Conservation (phyloP, 2,888 invertebrate species). For the Lucinisca nassula region DNA sequence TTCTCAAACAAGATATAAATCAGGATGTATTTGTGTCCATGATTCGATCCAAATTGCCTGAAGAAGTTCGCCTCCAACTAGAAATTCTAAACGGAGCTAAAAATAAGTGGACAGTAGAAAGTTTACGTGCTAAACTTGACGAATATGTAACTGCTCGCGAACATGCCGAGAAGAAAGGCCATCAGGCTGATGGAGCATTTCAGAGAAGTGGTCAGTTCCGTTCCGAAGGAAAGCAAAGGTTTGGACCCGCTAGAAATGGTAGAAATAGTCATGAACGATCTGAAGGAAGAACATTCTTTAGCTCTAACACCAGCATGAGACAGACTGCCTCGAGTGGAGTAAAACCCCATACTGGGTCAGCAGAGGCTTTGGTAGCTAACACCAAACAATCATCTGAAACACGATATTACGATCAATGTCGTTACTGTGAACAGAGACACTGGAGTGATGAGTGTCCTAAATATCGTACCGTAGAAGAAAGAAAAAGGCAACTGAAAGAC, state of each 20-base stretch:
- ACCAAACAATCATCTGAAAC: neutral
- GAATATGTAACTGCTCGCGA: conserved; percentile 21
- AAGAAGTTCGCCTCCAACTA: conserved; percentile 3
- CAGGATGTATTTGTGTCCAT: conserved; percentile 28
- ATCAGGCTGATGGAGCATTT: neutral
- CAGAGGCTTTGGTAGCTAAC: neutral
- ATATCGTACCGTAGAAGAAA: neutral
- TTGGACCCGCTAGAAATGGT: neutral
- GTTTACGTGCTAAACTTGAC: neutral
- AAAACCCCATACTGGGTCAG: neutral
- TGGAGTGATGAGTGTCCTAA: conserved; percentile 21
- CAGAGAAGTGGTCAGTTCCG: neutral
- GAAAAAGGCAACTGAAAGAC: neutral
- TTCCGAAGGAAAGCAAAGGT: neutral
- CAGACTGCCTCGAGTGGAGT: neutral
- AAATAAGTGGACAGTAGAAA: conserved; percentile 18
- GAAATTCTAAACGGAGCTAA: conserved; percentile 15
- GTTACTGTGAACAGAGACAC: conserved; percentile 11
- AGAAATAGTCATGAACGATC: neutral
- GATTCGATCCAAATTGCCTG: conserved; percentile 15
- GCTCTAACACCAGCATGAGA: neutral
- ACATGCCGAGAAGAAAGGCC: conserved; percentile 13
- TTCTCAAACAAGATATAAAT: conserved; percentile 15
- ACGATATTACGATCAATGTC: neutral
- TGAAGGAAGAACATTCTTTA: neutral